Conservation (phyloP, 92 coral and sea anemone species). For the Epizoanthus scotinus region DNA sequence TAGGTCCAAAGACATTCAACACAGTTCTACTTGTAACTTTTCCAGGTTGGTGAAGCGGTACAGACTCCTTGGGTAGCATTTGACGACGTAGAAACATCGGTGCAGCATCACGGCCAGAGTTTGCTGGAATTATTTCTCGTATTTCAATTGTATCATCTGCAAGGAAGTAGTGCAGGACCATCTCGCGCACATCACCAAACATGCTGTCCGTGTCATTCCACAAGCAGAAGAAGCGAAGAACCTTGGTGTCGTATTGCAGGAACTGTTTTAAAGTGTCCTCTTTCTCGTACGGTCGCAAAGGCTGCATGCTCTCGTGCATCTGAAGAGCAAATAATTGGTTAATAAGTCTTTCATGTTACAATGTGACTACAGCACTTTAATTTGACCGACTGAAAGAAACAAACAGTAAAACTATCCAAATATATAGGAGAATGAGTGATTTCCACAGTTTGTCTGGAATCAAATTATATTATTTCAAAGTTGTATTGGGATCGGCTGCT, state of each 20-base stretch:
- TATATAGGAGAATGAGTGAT: too few relatives aligned
- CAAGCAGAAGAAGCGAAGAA: conserved; percentile 87
- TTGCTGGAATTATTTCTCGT: conserved; percentile 84
- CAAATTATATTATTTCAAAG: too few relatives aligned
- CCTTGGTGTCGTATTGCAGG: conserved; percentile 88
- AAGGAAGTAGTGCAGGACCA: conserved; percentile 94
- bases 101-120: conserved; percentile 96
- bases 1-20: conserved; percentile 96
- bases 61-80: conserved; percentile 92
- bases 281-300: conserved; percentile 94
- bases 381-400: too few relatives aligned
- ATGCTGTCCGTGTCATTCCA: conserved; percentile 98
- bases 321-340: conserved; percentile 25
- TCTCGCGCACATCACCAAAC: conserved; percentile 96
- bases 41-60: conserved; percentile 85
- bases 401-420: too few relatives aligned
- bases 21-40: conserved; percentile 96
- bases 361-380: too few relatives aligned
- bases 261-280: conserved; percentile 97
- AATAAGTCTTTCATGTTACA: neutral
- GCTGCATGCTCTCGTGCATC: conserved; percentile 98
- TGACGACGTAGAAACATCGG: conserved; percentile 95
- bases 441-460: too few relatives aligned
- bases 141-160: conserved; percentile 98
- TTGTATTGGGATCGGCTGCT: too few relatives aligned